Evolutionary conservation across 2,797 vertebrate species (phyloP), one percentile per base, ranked within the genome.

Genomic region (Artibeus lituratus): DNA sequence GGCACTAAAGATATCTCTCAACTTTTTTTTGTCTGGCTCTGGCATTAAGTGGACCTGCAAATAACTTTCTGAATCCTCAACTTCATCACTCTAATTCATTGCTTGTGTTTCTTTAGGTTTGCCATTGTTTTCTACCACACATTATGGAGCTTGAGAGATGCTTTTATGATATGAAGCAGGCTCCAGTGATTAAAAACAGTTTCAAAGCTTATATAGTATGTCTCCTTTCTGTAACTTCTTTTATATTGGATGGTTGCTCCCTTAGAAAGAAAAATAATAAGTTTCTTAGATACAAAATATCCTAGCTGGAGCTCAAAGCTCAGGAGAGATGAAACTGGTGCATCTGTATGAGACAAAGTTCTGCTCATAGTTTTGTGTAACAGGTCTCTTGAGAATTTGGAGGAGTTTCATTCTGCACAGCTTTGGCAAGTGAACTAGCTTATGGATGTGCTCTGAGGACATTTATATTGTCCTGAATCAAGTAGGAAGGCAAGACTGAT

Each of bases 181-280:
- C 39, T 88, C 39, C 87, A 22, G 10, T 55, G 39, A 95, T 91
- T 82, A 87, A 94, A 95, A 96, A 78, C 81, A 93, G 51, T 74
- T 89, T 78, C 49, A 55, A 91, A 92, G 72, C 73, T 80, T 55
- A 95, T 55, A 95, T 21, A 90, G 72, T 82, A 49, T 62, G 10
- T 70, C 37, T 94, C 42, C 10, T 47, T 95, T 97, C 73, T 47
- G 2, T 95, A 95, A 95, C 49, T 94, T 12, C 24, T 80, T 87
- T 95, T 92, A 76, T 76, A 86, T 55, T 51, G 26, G 73, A 84
- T 78, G 18, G 53, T 53, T 96, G 86, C 21, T 95, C 90, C 85
- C 35, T 49, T 18, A 49, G 62, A 87, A 95, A 84, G n/a, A 95
- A 55, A 92, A 94, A 96, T 65, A n/a, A 77, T 91, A 94, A 80